A percentile compares a stretch with the other conserved stretches of the same genome.
phyloP scores from a whole-genome alignment of 2,888 invertebrate genomes.

The Druceiella hillmani region DNA sequence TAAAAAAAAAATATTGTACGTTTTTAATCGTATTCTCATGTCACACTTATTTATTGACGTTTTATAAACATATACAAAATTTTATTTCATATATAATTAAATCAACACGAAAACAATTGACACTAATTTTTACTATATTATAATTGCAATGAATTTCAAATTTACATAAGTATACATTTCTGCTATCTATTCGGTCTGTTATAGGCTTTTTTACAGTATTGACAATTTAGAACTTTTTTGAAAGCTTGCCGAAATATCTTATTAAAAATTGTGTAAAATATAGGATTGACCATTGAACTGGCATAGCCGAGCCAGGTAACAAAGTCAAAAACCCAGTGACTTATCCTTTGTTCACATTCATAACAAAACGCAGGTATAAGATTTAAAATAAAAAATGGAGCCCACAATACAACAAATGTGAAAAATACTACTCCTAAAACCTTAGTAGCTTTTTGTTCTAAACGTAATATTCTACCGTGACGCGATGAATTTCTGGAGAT shows the following conservation, averaged over 20 bases:
- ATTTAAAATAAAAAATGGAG: conserved; percentile 92
- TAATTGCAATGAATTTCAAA: too few species aligned
- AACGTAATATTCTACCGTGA: conserved; percentile 75
- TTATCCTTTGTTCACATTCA: conserved; percentile 69
- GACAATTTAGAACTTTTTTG: conserved; percentile 77
- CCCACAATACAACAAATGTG: conserved; percentile 91
- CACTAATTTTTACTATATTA: too few species aligned
- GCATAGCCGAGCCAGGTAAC: conserved; percentile 93
- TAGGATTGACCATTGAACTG: conserved; percentile 92
- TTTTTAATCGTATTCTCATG: too few species aligned
- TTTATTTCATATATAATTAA: too few species aligned
- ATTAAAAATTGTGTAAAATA: conserved; percentile 95
- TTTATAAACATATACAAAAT: too few species aligned
- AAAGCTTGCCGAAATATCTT: conserved; percentile 90
- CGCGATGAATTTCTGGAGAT: conserved; percentile 76
- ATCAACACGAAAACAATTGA: too few species aligned
- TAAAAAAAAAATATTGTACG: too few species aligned
- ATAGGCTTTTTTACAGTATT: conserved; percentile 64
- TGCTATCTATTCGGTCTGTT: too few species aligned
- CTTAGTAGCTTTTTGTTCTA: conserved; percentile 95
- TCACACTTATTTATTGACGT: too few species aligned
- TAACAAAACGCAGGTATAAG: conserved; percentile 79
- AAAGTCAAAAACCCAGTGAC: conserved; percentile 76
- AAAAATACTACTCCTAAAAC: conserved; percentile 92
- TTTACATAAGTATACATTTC: too few species aligned